Conservation (phyloP, 1,140 invertebrate species). For the Chionoecetes opilio region DNA sequence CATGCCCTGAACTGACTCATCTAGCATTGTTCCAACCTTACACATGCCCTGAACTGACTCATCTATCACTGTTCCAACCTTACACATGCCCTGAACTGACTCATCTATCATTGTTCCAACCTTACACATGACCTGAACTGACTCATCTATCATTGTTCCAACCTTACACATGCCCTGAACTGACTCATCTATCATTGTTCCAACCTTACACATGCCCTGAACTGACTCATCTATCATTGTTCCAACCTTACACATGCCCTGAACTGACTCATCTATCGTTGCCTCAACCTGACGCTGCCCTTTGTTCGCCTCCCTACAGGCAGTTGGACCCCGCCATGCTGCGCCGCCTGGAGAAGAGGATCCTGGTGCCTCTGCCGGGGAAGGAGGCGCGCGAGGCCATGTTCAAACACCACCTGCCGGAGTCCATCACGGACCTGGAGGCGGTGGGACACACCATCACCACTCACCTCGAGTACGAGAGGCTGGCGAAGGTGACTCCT, state of each 20-base stretch:
- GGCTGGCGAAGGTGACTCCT: slow-evolving; percentile 85
- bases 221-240: slow-evolving; percentile 46
- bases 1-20: too few relatives aligned
- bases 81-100: neutral
- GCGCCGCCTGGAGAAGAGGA: slow-evolving; percentile 93
- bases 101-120: slow-evolving; percentile 46
- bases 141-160: slow-evolving; percentile 42
- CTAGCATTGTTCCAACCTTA: slow-evolving; percentile 32
- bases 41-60: too few relatives aligned
- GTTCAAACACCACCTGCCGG: slow-evolving; percentile 86
- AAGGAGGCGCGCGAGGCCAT: slow-evolving; percentile 87
- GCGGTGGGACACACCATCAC: slow-evolving; percentile 83
- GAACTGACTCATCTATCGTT: slow-evolving; percentile 52
- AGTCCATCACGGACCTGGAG: slow-evolving; percentile 82
- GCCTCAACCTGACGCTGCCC: neutral
- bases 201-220: neutral
- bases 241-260: neutral
- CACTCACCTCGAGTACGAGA: slow-evolving; percentile 85
- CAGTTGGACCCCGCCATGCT: slow-evolving; percentile 95
- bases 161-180: neutral
- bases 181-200: slow-evolving; percentile 39
- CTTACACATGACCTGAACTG: too few relatives aligned
- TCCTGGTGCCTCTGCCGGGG: slow-evolving; percentile 91
- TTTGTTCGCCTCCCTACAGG: slow-evolving; percentile 84
- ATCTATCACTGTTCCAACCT: slow-evolving; percentile 40